Evolutionary conservation across 2,113 vertebrate genomes (phyloP).

Genomic region (Myxocyprinus asiaticus): DNA sequence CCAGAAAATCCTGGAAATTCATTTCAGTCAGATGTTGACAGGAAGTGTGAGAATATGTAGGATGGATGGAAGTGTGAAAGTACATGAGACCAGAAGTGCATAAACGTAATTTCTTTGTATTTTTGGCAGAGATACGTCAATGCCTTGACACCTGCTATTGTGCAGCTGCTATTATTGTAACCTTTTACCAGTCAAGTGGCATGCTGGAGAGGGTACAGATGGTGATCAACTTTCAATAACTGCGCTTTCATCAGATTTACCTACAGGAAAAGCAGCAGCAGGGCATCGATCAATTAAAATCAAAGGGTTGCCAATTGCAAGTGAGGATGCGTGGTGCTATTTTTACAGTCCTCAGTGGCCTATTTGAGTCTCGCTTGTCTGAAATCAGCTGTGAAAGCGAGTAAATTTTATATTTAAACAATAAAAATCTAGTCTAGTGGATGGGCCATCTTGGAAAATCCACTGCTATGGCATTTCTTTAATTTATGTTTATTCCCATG

Average conservation of each 20-base stretch:
- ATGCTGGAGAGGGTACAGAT: conserved; percentile 3
- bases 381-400: conserved; percentile 24
- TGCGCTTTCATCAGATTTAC: neutral
- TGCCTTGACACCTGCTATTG: neutral
- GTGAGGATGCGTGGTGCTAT: too few relatives aligned
- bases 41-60: neutral
- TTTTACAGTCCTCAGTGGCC: too few relatives aligned
- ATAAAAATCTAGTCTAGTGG: conserved; percentile 40
- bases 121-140: neutral
- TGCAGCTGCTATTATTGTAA: neutral
- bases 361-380: too few relatives aligned
- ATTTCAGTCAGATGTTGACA: neutral
- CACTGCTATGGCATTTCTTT: conserved; percentile 52
- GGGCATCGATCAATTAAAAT: neutral
- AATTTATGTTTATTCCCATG: conserved; percentile 65
- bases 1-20: too few relatives aligned
- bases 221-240: neutral
- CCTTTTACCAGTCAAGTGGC: neutral
- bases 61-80: too few relatives aligned
- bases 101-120: neutral
- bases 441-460: conserved; percentile 61
- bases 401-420: conserved; percentile 34
- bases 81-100: neutral
- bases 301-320: too few relatives aligned
- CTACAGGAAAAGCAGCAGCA: neutral